phyloP scores from a whole-genome alignment of 2,888 invertebrate species.

The Apodemia duryi region DNA sequence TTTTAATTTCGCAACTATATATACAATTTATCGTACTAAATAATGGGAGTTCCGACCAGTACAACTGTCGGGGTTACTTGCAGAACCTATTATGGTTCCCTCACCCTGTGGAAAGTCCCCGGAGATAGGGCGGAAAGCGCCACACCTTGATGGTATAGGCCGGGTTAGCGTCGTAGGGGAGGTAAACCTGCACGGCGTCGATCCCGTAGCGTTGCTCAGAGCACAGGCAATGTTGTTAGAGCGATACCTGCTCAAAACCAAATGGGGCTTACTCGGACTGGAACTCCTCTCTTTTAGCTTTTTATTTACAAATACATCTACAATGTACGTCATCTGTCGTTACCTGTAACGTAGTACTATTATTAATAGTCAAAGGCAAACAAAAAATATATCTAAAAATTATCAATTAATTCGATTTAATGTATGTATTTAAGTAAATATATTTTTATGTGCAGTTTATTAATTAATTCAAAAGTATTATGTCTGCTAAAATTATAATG shows the following conservation, averaged over 20 bases:
- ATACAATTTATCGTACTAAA: rapidly evolving
- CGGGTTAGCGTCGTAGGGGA: conserved; percentile 55
- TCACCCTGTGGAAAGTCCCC: conserved; percentile 79
- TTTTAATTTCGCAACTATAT: conserved; percentile 34
- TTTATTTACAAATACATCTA: too few relatives aligned
- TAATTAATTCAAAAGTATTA: too few relatives aligned
- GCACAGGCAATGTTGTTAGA: conserved; percentile 69
- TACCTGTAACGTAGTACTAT: too few relatives aligned
- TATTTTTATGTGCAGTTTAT: too few relatives aligned
- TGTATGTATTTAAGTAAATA: too few relatives aligned
- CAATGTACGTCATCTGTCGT: too few relatives aligned
- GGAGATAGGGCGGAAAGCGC: conserved; percentile 74
- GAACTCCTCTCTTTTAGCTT: conserved; percentile 43
- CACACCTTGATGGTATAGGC: conserved; percentile 57
- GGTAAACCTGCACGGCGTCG: conserved; percentile 52
- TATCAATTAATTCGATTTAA: too few relatives aligned
- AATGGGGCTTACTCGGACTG: conserved; percentile 77
- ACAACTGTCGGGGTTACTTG: conserved; percentile 68
- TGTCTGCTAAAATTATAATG: too few relatives aligned
- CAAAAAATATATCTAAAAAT: too few relatives aligned
- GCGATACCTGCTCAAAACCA: conserved; percentile 48
- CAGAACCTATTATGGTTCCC: conserved; percentile 54
- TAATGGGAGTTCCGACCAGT: conserved; percentile 59
- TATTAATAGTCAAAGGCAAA: too few relatives aligned
- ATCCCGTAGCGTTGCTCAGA: conserved; percentile 70